Evolutionary conservation across 2,888 invertebrate genomes (phyloP), one percentile per base, ranked within the genome.

Genomic region (Perdita meconis): DNA sequence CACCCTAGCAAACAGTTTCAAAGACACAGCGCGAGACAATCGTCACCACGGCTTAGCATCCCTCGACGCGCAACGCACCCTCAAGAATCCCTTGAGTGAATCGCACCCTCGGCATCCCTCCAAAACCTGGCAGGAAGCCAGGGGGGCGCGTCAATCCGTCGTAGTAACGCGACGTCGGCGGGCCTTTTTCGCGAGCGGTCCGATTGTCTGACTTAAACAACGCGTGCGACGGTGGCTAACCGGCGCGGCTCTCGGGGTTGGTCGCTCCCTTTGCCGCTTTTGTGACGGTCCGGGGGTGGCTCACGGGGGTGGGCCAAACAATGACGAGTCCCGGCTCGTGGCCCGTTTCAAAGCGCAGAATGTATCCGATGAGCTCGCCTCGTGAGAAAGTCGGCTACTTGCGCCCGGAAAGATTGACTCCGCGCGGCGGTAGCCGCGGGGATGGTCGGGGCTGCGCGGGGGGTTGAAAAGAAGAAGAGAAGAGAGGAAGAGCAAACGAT

Each of bases 321-420:
- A 80, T 80, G 83, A 72, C 30, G 51, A 59, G 65, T 47, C 67
- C 56, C 64, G 61, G 66, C 44, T 50, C 73, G 67, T 71, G 61
- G 67, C 56, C 56, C 66, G 78, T 76, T 79, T 76, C 73, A 79
- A 83, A 81, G 82, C 53, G 34, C 24, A 70, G 76, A 79, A 82
- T 71, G 80, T 82, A 77, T 82, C 75, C 77, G 74, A 78, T 55
- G 77, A 71, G 57, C 66, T 66, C 59, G 55, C 42, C 68, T 63
- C 71, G 63, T 63, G 77, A 77, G 72, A 86, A 80, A 69, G 70
- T 30, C 70, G 69, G 72, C 76, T 73, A 80, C 76, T 72, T 71
- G 65, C 57, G 55, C 56, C 70, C 34, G 67, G 63, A 64, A 77
- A 55, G 68, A 82, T 81, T 75, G 82, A 81, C 81, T 81, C 63